Base-by-base conservation (phyloP, 2,797 vertebrate species). In the Allobates femoralis region DNA sequence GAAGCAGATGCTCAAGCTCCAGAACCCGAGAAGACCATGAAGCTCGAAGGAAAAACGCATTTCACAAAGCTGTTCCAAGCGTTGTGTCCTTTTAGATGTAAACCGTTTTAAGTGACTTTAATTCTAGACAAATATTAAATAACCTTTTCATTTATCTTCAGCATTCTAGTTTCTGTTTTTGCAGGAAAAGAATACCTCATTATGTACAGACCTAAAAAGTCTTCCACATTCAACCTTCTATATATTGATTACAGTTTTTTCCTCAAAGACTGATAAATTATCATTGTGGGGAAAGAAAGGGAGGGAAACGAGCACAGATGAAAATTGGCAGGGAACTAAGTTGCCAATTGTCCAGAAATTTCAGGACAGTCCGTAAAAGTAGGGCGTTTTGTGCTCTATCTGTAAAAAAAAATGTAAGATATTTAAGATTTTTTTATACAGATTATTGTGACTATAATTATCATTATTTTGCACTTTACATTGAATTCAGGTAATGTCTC, bases 1-100 rank as follows among this genome's bases (percentile, higher is more conserved):
- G 78, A 85, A 88, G 83, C 87, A 88, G 87, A 85, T 88, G 87
- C 69, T 76, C 26, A 37, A n/a, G n/a, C 56, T 66, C 15, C 77
- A 26, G 51, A 51, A 76, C 21, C 83, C 50, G 76, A 81, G 71
- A 79, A 75, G 26, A 55, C n/a, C 74, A 51, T 62, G 67, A 67
- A 78, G 51, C 66, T 75, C 30, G 1, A 58, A 37, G 12, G 56
- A 76, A 56, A 46, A 46, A 46, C 41, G 41, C 60, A 64, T 67
- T 55, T 56, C n/a, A 41, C 56, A 71, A 79, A 81, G 51, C 69
- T 75, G 18, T 30, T 67, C 53, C 46, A 80, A 81, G 86, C 34
- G 23, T 73, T 73, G 15, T 32, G 51, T 41, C 11, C 32, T 16
- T 71, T 53, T 82, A 82, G 34, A 73, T 18, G 46, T 82, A 82